Evolutionary conservation across 2,888 invertebrate genomes (phyloP).

Genomic region (Dendrolimus houi): DNA sequence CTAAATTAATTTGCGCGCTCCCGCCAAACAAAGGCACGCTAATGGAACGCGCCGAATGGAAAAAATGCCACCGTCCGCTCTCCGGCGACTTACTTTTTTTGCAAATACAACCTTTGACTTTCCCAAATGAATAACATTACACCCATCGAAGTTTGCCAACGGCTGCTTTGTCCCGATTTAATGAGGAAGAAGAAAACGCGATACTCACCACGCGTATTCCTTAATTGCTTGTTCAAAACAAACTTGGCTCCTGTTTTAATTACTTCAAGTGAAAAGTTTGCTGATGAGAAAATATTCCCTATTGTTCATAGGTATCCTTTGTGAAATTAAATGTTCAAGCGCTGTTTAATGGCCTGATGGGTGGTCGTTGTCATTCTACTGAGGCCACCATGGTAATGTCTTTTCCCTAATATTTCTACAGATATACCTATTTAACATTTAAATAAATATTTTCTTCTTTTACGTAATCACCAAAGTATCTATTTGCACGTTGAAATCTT

Average conservation of each 20-base stretch:
- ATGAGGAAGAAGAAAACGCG: slow-evolving; percentile 58
- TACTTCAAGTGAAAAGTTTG: slow-evolving; percentile 44
- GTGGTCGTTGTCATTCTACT: not conserved
- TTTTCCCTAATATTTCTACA: not conserved
- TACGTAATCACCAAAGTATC: not conserved
- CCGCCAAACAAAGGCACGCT: slow-evolving; percentile 77
- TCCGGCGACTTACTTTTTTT: slow-evolving; percentile 68
- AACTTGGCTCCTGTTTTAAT: slow-evolving; percentile 50
- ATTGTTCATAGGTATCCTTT: slow-evolving; percentile 13
- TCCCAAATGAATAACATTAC: slow-evolving; percentile 74
- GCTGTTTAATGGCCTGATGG: not conserved
- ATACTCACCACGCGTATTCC: slow-evolving; percentile 41
- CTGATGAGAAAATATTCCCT: slow-evolving; percentile 24
- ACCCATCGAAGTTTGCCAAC: slow-evolving; percentile 59
- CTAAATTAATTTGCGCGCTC: slow-evolving; percentile 77
- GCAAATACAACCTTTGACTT: slow-evolving; percentile 75
- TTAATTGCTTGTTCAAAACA: slow-evolving; percentile 57
- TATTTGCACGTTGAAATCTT: not conserved
- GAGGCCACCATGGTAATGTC: not conserved
- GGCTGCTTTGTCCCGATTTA: slow-evolving; percentile 63
- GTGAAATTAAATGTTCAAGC: not conserved
- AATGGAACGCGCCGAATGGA: slow-evolving; percentile 77
- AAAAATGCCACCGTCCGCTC: slow-evolving; percentile 77
- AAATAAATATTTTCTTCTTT: no score
- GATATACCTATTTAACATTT: not conserved